Evolutionary conservation across 2,888 invertebrate species (phyloP), one percentile per base, ranked within the genome.

Genomic region (Junonia oenone): DNA sequence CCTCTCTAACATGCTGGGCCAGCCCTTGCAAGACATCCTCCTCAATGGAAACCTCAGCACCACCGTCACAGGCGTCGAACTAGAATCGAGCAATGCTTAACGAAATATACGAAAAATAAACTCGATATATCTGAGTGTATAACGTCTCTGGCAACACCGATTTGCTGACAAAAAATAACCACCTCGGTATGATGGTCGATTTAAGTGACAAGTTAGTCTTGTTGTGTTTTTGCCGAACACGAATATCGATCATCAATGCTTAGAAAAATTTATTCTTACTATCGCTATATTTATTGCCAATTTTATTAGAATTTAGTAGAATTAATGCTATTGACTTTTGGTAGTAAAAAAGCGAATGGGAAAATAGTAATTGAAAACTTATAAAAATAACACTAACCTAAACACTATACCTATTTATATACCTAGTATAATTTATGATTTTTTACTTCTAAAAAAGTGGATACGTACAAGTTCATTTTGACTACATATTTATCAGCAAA

Each of bases 31-130:
- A 31, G 86, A 89, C 48, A 89, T 89, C 51, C 82, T 92, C 45
- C 93, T 95, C 69, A 93, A 96, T 65, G 96, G 96, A 63, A 95
- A 93, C 78, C 95, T 95, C 55, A 92, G 95, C 55, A 95, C 95
- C 70, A 95, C 94, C 31, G 95, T 96, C 68, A 95, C 94, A 68
- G 96, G 96, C 58, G 94, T 95, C 35, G 94, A 94, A 72, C 91
- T 94, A 67, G 95, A 95, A 68, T 95, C 95, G 52, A 96, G 96
- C 87, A 95, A 94, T 71, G 96, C 95, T 75, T 95, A 92, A 92
- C 26, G 8, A n/a, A n/a, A 40, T n/a, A n/a, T n/a, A n/a, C n/a
- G n/a, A n/a, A n/a, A n/a, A n/a, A n/a, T n/a, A n/a, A n/a, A n/a
- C n/a, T n/a, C n/a, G n/a, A n/a, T n/a, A n/a, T n/a, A n/a, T n/a